Evolutionary conservation across 2,888 invertebrate species (phyloP).

Genomic region (Aplocera efformata): DNA sequence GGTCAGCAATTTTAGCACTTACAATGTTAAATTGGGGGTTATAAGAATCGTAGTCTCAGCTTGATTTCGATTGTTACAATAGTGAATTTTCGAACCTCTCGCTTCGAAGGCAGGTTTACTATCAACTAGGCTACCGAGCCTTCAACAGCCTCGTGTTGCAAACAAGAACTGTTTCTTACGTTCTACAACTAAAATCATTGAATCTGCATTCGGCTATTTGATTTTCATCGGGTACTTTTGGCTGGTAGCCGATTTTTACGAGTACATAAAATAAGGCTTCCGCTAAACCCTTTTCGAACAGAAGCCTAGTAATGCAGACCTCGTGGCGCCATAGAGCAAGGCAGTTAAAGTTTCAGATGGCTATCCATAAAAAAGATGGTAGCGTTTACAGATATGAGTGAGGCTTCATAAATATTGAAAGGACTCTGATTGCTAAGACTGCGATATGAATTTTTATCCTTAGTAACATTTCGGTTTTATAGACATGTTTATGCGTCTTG

Average conservation of each 20-base stretch:
- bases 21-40: too few species aligned
- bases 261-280: conserved; percentile 4
- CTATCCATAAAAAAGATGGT: conserved; percentile 19
- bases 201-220: neutral
- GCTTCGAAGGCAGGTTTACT: too few species aligned
- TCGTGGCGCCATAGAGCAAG: conserved; percentile 14
- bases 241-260: too few species aligned
- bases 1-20: too few species aligned
- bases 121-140: too few species aligned
- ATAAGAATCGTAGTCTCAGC: too few species aligned
- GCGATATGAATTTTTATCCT: conserved; percentile 5
- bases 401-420: conserved; percentile 18
- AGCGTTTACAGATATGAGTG: conserved; percentile 16
- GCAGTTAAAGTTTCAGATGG: conserved; percentile 22
- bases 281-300: conserved; percentile 4
- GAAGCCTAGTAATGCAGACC: conserved; percentile 14
- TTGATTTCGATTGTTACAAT: too few species aligned
- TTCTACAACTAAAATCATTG: neutral
- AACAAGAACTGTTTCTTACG: too few species aligned
- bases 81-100: too few species aligned
- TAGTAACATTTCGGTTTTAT: neutral
- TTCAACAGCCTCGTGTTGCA: too few species aligned
- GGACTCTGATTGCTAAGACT: conserved; percentile 8
- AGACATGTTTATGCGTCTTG: too few species aligned
- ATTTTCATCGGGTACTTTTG: too few species aligned